phyloP scores from a whole-genome alignment of 2,888 invertebrate species.

The Microctonus brassicae region DNA sequence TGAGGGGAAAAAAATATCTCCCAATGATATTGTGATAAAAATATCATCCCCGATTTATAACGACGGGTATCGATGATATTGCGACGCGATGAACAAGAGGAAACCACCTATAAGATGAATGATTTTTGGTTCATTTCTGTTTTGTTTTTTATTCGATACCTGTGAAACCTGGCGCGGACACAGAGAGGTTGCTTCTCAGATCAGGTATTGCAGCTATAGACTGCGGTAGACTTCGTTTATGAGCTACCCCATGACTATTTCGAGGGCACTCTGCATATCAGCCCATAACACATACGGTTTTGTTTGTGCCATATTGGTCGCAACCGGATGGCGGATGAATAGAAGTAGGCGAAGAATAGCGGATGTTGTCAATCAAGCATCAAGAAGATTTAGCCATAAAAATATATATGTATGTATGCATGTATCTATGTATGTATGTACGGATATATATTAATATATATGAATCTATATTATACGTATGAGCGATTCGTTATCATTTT shows the following conservation, averaged over 20 bases:
- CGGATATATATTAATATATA: too few species aligned
- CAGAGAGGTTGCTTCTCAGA: conserved; percentile 79
- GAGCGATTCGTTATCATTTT: conserved; percentile 27
- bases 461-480: conserved; percentile 60
- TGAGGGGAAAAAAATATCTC: conserved; percentile 26
- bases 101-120: conserved; percentile 55
- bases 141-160: conserved; percentile 72
- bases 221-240: conserved; percentile 87
- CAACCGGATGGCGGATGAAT: conserved; percentile 63
- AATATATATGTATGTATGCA: conserved; percentile 48
- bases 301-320: conserved; percentile 53
- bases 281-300: conserved; percentile 56
- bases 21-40: neutral
- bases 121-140: conserved; percentile 45
- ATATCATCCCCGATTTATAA: neutral
- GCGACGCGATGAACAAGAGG: conserved; percentile 54
- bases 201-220: conserved; percentile 89
- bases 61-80: conserved; percentile 34
- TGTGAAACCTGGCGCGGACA: conserved; percentile 71
- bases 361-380: conserved; percentile 65
- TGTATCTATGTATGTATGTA: too few species aligned
- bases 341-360: conserved; percentile 67
- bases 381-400: conserved; percentile 67
- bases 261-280: conserved; percentile 75
- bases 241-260: conserved; percentile 89